A percentile compares a stretch with the other conserved stretches of the same genome.
phyloP scores from a whole-genome alignment of 2,113 vertebrate genomes.

The Ictidomys tridecemlineatus region DNA sequence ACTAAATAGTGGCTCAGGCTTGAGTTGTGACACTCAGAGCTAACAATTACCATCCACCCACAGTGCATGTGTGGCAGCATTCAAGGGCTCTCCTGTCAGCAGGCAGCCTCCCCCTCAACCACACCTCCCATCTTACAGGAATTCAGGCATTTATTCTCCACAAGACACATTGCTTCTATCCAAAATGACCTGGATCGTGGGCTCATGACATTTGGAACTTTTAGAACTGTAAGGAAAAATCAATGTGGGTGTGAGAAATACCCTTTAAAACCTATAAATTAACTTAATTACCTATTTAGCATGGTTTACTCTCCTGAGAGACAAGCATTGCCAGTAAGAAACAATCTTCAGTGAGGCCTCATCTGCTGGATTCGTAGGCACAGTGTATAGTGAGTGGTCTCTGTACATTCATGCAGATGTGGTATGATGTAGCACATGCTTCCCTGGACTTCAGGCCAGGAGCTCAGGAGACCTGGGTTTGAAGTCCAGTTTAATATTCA shows the following conservation, averaged over 20 bases:
- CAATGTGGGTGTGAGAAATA: constrained; percentile 53
- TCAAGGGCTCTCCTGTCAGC: background rate
- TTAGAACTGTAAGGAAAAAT: constrained; percentile 47
- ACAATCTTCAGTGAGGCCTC: constrained; percentile 56
- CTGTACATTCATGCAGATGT: background rate
- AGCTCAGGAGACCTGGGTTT: background rate
- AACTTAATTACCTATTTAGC: constrained; percentile 80
- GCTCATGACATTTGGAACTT: constrained; percentile 49
- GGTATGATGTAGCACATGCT: rapidly evolving
- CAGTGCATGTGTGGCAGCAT: background rate
- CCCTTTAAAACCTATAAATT: constrained; percentile 70
- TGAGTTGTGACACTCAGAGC: background rate
- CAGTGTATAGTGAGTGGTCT: background rate
- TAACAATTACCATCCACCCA: constrained; percentile 63
- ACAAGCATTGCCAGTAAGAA: constrained; percentile 73
- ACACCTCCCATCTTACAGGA: constrained; percentile 41
- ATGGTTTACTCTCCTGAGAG: constrained; percentile 78
- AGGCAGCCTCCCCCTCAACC: constrained; percentile 58
- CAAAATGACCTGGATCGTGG: constrained; percentile 58
- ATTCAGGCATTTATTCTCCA: constrained; percentile 48
- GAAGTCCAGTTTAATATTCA: background rate
- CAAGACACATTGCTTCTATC: constrained; percentile 14
- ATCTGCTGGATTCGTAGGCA: background rate
- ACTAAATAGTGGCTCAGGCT: background rate
- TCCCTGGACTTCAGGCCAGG: background rate